These are phyloP conservation scores for Brachyistius frenatus DNA, from an alignment of 2,113 vertebrate species.

Conservation along the genomic window DNA sequence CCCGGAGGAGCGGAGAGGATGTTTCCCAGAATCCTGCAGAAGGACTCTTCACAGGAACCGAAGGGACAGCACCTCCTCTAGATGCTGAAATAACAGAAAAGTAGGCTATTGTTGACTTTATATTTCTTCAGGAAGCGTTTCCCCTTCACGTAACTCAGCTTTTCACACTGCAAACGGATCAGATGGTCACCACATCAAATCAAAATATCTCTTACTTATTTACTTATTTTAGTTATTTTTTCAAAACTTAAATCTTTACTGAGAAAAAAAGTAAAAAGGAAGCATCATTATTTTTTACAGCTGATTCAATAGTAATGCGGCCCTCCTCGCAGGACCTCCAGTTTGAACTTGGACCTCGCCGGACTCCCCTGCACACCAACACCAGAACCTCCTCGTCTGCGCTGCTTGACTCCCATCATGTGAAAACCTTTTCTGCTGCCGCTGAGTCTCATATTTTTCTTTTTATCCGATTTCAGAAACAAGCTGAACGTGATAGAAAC, in stretches of 20 bases:
- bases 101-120: conserved; percentile 43
- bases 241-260: too few relatives aligned
- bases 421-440: conserved; percentile 16
- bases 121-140: too few relatives aligned
- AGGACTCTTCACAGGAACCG: conserved; percentile 67
- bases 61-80: conserved; percentile 68
- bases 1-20: conserved; percentile 62
- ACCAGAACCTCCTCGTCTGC: not conserved
- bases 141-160: too few relatives aligned
- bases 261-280: too few relatives aligned
- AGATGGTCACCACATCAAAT: too few relatives aligned
- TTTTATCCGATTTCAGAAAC: conserved; percentile 69
- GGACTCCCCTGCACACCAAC: not conserved
- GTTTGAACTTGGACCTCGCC: not conserved
- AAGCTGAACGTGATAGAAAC: conserved; percentile 74
- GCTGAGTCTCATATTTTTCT: not conserved
- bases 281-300: too few relatives aligned
- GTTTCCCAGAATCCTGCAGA: conserved; percentile 62
- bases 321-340: too few relatives aligned
- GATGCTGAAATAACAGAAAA: conserved; percentile 79
- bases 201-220: too few relatives aligned
- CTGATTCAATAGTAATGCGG: too few relatives aligned
- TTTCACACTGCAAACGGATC: too few relatives aligned
- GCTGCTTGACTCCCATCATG: conserved; percentile 18
- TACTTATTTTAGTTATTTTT: too few relatives aligned